Conservation (phyloP, 2,113 vertebrate species). For the Lucifuga dentata region DNA sequence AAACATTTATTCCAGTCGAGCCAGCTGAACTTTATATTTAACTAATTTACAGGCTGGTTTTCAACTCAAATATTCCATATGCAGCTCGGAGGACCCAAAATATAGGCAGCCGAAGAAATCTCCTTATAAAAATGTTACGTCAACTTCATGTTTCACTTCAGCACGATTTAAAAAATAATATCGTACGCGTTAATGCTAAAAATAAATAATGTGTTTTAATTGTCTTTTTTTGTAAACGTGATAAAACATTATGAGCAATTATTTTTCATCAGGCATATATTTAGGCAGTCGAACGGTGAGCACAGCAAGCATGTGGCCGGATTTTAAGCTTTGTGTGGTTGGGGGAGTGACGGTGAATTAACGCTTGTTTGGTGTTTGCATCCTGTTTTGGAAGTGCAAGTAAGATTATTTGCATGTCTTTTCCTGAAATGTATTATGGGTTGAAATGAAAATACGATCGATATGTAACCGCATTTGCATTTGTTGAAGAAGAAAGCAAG, state of each 20-base stretch:
- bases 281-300: not conserved
- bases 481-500: not conserved
- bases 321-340: not conserved
- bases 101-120: not conserved
- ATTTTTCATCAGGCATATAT: slow-evolving; percentile 31
- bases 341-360: slow-evolving; percentile 27
- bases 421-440: not conserved
- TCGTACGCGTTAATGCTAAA: accelerated
- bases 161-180: accelerated
- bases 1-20: not conserved
- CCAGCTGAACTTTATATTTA: not conserved
- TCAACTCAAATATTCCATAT: not conserved
- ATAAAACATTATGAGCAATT: too few species aligned
- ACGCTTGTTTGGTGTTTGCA: slow-evolving; percentile 18
- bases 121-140: not conserved
- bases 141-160: not conserved
- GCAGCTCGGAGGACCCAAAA: slow-evolving; percentile 34
- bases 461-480: slow-evolving; percentile 45
- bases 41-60: not conserved
- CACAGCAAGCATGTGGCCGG: slow-evolving; percentile 16
- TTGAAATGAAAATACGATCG: not conserved
- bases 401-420: slow-evolving; percentile 73
- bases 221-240: accelerated
- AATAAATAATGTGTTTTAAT: accelerated
- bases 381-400: slow-evolving; percentile 64